Percentiles rank a stretch among this genome's conserved stretches.
These are phyloP conservation scores for Chesias legatella DNA, from an alignment of 2,888 invertebrate species.

Conservation along the genomic window DNA sequence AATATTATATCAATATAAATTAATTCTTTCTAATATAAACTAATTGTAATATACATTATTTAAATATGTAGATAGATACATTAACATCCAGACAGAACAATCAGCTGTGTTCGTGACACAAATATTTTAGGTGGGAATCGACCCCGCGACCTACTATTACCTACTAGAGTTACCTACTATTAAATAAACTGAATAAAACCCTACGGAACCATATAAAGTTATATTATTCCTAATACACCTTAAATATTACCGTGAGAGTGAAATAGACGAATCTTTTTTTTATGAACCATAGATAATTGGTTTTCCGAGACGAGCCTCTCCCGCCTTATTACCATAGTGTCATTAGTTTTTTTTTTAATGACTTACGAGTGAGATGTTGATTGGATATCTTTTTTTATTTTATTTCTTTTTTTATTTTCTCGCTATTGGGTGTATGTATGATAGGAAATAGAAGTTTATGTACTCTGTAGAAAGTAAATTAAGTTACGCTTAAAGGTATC, in stretches of 20 bases:
- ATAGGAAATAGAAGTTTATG: not conserved
- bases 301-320: conserved; percentile 26
- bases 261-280: conserved; percentile 17
- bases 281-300: conserved; percentile 33
- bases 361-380: conserved; percentile 29
- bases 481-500: too few relatives aligned
- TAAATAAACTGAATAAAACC: not conserved
- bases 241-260: conserved; percentile 23
- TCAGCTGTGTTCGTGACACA: too few relatives aligned
- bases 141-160: too few relatives aligned
- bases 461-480: too few relatives aligned
- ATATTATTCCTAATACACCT: conserved; percentile 6
- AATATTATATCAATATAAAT: too few relatives aligned
- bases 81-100: too few relatives aligned
- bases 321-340: conserved; percentile 24
- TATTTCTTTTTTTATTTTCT: conserved; percentile 8
- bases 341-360: conserved; percentile 24
- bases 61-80: too few relatives aligned
- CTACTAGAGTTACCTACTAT: too few relatives aligned
- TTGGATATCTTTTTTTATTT: conserved; percentile 17
- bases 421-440: not conserved
- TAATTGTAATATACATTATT: too few relatives aligned
- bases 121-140: too few relatives aligned
- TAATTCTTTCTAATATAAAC: too few relatives aligned
- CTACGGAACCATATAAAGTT: conserved; percentile 18